Percentiles rank a stretch among this genome's conserved stretches.
These are phyloP conservation scores for Drosophila anomalata DNA, from an alignment of 2,888 invertebrate species.

Conservation along the genomic window DNA sequence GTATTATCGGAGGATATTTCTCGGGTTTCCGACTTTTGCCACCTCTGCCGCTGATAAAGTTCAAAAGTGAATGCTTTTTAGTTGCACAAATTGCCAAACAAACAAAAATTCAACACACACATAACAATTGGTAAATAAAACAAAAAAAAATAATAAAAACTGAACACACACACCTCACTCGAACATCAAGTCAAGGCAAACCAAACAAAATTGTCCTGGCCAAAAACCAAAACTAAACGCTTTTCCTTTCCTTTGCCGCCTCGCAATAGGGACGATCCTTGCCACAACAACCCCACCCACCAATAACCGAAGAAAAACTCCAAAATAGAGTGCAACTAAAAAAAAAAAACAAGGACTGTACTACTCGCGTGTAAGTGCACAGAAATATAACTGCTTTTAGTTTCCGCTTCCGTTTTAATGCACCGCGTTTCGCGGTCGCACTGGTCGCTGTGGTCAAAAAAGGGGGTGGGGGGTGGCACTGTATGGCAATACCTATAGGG, in stretches of 20 bases:
- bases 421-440: constrained; percentile 57
- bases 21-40: constrained; percentile 32
- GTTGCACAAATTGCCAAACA: constrained; percentile 78
- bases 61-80: constrained; percentile 76
- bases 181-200: constrained; percentile 23
- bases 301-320: constrained; percentile 54
- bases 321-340: constrained; percentile 34
- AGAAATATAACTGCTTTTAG: constrained; percentile 76
- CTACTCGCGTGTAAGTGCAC: constrained; percentile 56
- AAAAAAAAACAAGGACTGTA: constrained; percentile 14
- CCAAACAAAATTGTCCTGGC: constrained; percentile 33
- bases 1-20: constrained; percentile 56
- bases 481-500: neutral
- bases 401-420: constrained; percentile 75
- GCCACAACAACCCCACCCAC: constrained; percentile 11
- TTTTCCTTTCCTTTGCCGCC: neutral
- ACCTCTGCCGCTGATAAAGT: constrained; percentile 60
- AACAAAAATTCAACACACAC: constrained; percentile 56
- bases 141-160: constrained; percentile 14
- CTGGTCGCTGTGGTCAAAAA: constrained; percentile 29
- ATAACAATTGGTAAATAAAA: constrained; percentile 16
- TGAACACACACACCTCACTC: neutral
- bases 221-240: constrained; percentile 34
- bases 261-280: neutral
- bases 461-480: neutral